phyloP scores from a whole-genome alignment of 2,113 vertebrate species.

The Bubo bubo region DNA sequence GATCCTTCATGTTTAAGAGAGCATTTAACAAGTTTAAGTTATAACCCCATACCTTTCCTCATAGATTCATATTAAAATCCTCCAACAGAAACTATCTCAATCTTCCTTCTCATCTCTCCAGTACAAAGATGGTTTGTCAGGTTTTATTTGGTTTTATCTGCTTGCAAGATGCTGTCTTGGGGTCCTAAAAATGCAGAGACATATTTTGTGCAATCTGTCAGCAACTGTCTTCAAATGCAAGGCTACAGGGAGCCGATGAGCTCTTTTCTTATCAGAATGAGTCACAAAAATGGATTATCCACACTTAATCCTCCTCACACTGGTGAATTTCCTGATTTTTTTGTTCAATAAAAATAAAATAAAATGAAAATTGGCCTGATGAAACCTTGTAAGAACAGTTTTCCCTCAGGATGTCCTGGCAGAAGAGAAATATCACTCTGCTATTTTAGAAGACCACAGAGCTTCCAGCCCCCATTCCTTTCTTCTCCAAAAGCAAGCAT shows the following conservation, averaged over 20 bases:
- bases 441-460: not conserved
- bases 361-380: not conserved
- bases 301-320: conserved; percentile 43
- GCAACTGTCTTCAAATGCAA: conserved; percentile 44
- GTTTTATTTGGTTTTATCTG: conserved; percentile 62
- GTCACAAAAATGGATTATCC: conserved; percentile 58
- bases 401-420: not conserved
- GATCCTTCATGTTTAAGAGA: conserved; percentile 15
- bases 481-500: not conserved
- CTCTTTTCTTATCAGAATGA: conserved; percentile 49
- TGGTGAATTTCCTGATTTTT: not conserved
- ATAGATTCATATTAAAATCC: not conserved
- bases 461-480: not conserved
- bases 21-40: conserved; percentile 23
- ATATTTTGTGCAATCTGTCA: conserved; percentile 61
- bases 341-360: conserved; percentile 22
- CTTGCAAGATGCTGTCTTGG: conserved; percentile 21
- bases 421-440: not conserved
- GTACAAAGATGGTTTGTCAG: conserved; percentile 41
- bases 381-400: not conserved
- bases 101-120: conserved; percentile 24
- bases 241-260: conserved; percentile 28
- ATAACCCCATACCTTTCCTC: not conserved
- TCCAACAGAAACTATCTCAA: not conserved
- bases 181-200: conserved; percentile 44